Evolutionary conservation across 2,888 invertebrate genomes (phyloP).

Genomic region (Phyto melanocephala): DNA sequence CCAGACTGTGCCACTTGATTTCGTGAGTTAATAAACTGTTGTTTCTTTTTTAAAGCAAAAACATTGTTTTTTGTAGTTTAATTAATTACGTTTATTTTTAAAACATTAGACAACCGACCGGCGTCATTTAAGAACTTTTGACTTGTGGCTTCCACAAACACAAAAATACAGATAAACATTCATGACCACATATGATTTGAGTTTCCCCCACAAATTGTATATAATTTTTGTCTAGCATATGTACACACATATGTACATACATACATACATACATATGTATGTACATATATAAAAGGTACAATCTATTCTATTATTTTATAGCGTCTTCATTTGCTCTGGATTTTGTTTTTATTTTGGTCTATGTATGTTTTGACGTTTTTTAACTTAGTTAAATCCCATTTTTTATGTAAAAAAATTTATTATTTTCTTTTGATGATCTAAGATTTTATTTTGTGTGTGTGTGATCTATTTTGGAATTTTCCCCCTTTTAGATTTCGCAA

Average conservation of each 20-base stretch:
- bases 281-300: no score
- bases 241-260: no score
- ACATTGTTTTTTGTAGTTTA: neutral
- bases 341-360: conserved; percentile 9
- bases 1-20: conserved; percentile 61
- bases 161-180: conserved; percentile 6
- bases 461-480: conserved; percentile 53
- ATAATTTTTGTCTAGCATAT: no score
- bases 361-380: conserved; percentile 12
- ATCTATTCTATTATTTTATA: neutral
- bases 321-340: conserved; percentile 1
- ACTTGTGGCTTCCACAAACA: conserved; percentile 37
- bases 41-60: neutral
- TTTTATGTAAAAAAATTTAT: conserved; percentile 52
- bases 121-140: conserved; percentile 53
- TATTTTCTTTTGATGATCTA: conserved; percentile 45
- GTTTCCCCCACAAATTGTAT: conserved; percentile 49
- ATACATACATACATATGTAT: neutral
- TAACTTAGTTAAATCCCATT: conserved; percentile 46
- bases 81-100: conserved; percentile 59
- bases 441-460: conserved; percentile 21
- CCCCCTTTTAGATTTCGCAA: conserved; percentile 50
- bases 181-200: conserved; percentile 5
- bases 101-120: conserved; percentile 54
- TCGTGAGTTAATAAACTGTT: conserved; percentile 26